phyloP scores from a whole-genome alignment of 2,888 invertebrate species.

The Apodemia zela region DNA sequence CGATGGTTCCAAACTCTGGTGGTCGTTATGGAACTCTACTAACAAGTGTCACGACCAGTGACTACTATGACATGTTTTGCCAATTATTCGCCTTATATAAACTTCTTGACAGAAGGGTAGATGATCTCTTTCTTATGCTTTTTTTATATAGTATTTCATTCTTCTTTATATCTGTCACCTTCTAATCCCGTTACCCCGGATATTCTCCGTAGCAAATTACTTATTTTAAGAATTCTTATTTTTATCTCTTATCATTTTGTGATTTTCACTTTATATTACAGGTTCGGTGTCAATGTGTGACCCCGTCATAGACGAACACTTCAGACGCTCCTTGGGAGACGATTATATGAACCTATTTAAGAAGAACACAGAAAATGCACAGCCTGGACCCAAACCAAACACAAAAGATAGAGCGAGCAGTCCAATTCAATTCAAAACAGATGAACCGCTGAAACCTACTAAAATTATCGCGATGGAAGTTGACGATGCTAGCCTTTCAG shows the following conservation, averaged over 20 bases:
- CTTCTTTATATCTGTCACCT: too few species aligned
- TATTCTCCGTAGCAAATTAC: too few species aligned
- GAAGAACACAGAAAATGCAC: constrained; percentile 63
- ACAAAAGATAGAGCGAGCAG: constrained; percentile 74
- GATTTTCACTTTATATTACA: constrained; percentile 40
- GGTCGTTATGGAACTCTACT: too few species aligned
- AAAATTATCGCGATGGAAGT: constrained; percentile 80
- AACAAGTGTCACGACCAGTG: too few species aligned
- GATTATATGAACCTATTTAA: constrained; percentile 87
- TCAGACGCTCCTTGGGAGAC: constrained; percentile 93
- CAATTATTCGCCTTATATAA: too few species aligned
- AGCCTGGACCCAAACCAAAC: constrained; percentile 59
- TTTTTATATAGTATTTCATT: constrained; percentile 16
- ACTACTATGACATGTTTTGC: too few species aligned
- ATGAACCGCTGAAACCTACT: constrained; percentile 56
- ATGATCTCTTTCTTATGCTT: too few species aligned
- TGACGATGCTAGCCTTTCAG: constrained; percentile 82
- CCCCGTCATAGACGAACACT: constrained; percentile 97
- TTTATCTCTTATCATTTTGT: neutral
- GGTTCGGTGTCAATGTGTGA: constrained; percentile 90
- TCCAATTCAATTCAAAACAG: constrained; percentile 66
- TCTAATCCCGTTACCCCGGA: neutral
- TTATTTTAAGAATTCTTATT: neutral
- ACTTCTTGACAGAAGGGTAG: too few species aligned
- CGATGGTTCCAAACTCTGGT: too few species aligned